Evolutionary conservation across 1,140 invertebrate genomes (phyloP), one percentile per base, ranked within the genome.

Genomic region (Drosophila pectinifera): DNA sequence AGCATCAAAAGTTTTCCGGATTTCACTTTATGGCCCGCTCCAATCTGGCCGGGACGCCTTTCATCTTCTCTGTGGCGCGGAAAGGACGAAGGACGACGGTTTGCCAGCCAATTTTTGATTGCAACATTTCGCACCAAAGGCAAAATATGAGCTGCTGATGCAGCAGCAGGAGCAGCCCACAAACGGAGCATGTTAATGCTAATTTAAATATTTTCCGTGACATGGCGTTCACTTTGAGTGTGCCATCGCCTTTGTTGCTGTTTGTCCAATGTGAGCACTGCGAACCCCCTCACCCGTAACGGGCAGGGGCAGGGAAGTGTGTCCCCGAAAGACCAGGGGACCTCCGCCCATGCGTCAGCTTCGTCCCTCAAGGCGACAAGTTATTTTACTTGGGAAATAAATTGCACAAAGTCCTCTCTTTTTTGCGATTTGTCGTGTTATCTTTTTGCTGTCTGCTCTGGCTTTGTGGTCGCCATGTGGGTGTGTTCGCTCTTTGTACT

Each of bases 151-250:
- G 57, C 56, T n/a, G 42, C 74, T 61, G 28, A 31, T 31, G 8
- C 28, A 31, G 28, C 41, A 49, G 49, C 49, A 51, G 48, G 28
- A 36, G 49, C 28, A 20, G 43, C 46, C 74, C 45, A 76, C 58
- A 78, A 78, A 61, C 78, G 59, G 73, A 64, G 79, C 76, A 91
- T 89, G 77, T 79, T 88, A 84, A 84, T 72, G 81, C 74, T 91
- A 86, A 91, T 92, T 92, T 86, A 68, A 78, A 91, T 91, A 91
- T 92, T 90, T 90, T 86, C 53, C 86, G 74, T 91, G 90, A 92
- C 90, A 83, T 86, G 81, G 74, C 79, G 63, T 76, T 85, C 82
- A 78, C 81, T 85, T 85, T 85, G 83, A 88, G 65, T 75, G 65
- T 72, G 57, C 51, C 56, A 64, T 28, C 63, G 45, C 46, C 74